phyloP scores from a whole-genome alignment of 2,888 invertebrate species.

The Megaustenia siamemsis region DNA sequence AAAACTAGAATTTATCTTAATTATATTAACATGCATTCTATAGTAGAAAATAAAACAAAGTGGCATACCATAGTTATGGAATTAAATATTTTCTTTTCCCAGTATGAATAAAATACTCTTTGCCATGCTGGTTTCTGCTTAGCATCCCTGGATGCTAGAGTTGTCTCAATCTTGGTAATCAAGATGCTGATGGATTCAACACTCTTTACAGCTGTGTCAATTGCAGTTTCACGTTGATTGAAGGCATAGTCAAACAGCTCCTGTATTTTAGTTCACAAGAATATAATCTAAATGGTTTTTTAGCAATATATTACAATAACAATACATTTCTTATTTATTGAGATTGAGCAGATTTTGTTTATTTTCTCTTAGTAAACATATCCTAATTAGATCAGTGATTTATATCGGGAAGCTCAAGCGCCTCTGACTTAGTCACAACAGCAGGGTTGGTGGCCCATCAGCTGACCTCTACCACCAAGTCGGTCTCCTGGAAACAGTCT shows the following conservation, averaged over 20 bases:
- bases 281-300: not conserved
- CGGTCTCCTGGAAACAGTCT: no score
- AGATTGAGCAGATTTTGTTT: no score
- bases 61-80: constrained; percentile 83
- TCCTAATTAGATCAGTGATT: no score
- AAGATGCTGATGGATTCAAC: constrained; percentile 89
- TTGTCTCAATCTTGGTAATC: constrained; percentile 89
- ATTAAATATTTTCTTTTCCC: constrained; percentile 89
- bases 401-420: no score
- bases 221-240: constrained; percentile 84
- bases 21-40: no score
- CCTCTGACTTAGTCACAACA: no score
- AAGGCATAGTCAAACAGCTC: constrained; percentile 85
- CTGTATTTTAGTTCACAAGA: constrained; percentile 9
- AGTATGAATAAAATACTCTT: constrained; percentile 86
- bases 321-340: no score
- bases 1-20: no score
- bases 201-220: constrained; percentile 84
- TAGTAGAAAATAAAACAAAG: not conserved
- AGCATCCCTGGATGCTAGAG: constrained; percentile 89
- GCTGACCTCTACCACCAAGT: no score
- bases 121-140: constrained; percentile 84
- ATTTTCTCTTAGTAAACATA: no score
- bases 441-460: no score
- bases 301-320: no score